A percentile compares a stretch with the other conserved stretches of the same genome.
These are phyloP conservation scores for Synanthedon formicaeformis DNA, from an alignment of 2,888 invertebrate genomes.

Conservation along the genomic window DNA sequence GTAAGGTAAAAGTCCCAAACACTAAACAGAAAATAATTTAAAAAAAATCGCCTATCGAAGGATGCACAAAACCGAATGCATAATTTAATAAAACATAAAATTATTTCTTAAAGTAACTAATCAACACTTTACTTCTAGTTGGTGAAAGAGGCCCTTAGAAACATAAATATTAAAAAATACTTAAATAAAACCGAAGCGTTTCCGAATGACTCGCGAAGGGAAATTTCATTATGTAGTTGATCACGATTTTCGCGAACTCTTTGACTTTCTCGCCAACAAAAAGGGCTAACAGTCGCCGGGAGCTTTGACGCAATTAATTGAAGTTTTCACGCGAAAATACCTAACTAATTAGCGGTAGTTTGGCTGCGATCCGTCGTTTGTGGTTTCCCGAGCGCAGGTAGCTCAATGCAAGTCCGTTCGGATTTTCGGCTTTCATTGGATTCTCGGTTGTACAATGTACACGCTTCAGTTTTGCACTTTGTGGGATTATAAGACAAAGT, in stretches of 20 bases:
- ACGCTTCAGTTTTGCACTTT: background rate
- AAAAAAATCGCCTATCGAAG: too few relatives aligned
- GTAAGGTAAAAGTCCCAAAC: too few relatives aligned
- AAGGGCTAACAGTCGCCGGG: constrained; percentile 19
- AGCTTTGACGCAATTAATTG: constrained; percentile 52
- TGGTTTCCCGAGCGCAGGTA: constrained; percentile 16
- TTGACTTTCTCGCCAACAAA: constrained; percentile 33
- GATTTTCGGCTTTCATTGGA: constrained; percentile 9
- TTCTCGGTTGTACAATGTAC: background rate
- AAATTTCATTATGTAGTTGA: constrained; percentile 40
- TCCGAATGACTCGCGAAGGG: constrained; percentile 26
- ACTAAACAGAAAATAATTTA: too few relatives aligned
- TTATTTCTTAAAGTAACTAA: too few relatives aligned
- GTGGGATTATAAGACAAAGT: background rate
- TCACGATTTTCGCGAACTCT: constrained; percentile 33
- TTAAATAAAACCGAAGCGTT: constrained; percentile 20
- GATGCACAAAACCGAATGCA: too few relatives aligned
- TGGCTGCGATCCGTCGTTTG: constrained; percentile 13
- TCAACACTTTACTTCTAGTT: too few relatives aligned
- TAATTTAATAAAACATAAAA: too few relatives aligned
- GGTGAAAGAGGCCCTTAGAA: too few relatives aligned
- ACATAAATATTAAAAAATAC: background rate
- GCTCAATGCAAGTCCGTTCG: constrained; percentile 12
- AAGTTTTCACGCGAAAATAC: constrained; percentile 53
- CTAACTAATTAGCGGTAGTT: constrained; percentile 41